Evolutionary conservation across 2,113 vertebrate genomes (phyloP).

Genomic region (Coracopsis vasa): DNA sequence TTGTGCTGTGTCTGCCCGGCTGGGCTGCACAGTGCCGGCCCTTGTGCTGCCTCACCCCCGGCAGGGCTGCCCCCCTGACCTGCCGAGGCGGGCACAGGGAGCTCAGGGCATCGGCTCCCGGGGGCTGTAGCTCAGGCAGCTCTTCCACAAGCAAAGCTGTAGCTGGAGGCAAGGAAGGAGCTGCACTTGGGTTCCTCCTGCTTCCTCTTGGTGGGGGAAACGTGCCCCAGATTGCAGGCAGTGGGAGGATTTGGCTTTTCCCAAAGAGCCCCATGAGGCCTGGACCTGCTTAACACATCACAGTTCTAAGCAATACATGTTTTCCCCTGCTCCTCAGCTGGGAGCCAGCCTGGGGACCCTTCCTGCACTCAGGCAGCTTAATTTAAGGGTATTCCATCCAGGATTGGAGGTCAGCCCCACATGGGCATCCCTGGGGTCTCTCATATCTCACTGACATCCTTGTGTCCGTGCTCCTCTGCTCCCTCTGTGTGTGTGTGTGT

Average conservation of each 20-base stretch:
- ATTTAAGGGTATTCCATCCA: not conserved
- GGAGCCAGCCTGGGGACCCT: not conserved
- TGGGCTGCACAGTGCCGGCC: not conserved
- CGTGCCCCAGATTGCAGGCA: accelerated
- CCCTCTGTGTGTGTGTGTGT: slow-evolving; percentile 65
- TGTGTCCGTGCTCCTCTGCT: slow-evolving; percentile 32
- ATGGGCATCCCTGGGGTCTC: not conserved
- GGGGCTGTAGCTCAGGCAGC: not conserved
- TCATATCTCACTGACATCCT: not conserved
- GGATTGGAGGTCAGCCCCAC: not conserved
- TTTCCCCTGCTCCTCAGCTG: not conserved
- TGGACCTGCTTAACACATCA: not conserved
- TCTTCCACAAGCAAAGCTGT: not conserved
- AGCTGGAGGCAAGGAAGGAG: not conserved
- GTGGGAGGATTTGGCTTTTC: accelerated
- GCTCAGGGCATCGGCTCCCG: not conserved
- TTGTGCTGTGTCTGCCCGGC: slow-evolving; percentile 47
- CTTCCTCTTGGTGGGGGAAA: not conserved
- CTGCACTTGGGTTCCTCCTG: not conserved
- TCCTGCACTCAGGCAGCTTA: not conserved
- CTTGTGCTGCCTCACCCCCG: not conserved
- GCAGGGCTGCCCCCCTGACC: not conserved
- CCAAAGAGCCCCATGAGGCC: accelerated
- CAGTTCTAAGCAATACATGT: accelerated
- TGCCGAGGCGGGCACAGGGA: accelerated